These are phyloP conservation scores for Cecidostiba fungosa DNA, from an alignment of 2,888 invertebrate species.

Conservation along the genomic window DNA sequence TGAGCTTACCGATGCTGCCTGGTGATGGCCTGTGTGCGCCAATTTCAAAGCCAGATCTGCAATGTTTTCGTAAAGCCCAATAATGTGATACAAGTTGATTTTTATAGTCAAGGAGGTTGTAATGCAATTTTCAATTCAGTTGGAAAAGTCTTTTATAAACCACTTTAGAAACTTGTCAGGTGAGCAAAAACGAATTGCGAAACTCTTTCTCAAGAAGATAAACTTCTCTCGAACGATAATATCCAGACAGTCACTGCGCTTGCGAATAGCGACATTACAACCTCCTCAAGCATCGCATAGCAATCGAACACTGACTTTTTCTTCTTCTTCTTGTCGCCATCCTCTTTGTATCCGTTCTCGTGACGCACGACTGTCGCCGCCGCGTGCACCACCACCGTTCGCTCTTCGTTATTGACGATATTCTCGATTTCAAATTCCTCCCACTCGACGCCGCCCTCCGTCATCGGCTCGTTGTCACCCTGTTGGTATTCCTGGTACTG, in stretches of 20 bases:
- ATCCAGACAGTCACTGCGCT: neutral
- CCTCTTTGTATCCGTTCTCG: constrained; percentile 76
- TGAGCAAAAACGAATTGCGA: neutral
- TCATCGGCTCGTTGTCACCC: constrained; percentile 72
- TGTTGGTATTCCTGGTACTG: constrained; percentile 82
- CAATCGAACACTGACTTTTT: constrained; percentile 71
- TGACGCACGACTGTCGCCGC: constrained; percentile 69
- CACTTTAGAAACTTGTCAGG: neutral
- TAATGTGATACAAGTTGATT: constrained; percentile 27
- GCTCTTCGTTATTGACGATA: constrained; percentile 74
- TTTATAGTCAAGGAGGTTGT: constrained; percentile 34
- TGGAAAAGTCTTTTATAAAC: neutral
- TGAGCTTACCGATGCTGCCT: constrained; percentile 94
- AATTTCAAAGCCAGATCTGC: constrained; percentile 86
- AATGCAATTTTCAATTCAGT: neutral
- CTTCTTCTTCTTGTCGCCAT: constrained; percentile 77
- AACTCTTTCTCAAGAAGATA: neutral
- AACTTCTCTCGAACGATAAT: neutral
- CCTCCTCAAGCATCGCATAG: constrained; percentile 38
- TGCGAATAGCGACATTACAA: constrained; percentile 15
- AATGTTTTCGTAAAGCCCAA: constrained; percentile 44
- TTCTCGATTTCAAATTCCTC: constrained; percentile 91
- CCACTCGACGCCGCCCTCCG: constrained; percentile 87
- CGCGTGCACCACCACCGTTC: constrained; percentile 69
- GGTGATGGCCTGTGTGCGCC: constrained; percentile 91